phyloP scores from a whole-genome alignment of 2,888 invertebrate genomes.

The Lepidocyrtoides sp. region DNA sequence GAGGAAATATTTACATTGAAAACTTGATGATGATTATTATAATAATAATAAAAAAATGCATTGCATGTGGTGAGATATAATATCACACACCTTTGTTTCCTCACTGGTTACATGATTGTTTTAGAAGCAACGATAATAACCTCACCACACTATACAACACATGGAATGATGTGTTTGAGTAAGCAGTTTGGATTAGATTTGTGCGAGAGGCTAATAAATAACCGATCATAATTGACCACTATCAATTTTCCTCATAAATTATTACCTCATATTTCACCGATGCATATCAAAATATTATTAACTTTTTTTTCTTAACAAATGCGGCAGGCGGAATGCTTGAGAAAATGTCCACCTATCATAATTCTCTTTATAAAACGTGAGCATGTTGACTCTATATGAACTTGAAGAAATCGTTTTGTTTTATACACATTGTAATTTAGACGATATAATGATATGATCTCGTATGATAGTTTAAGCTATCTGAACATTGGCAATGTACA shows the following conservation, averaged over 20 bases:
- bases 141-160: neutral
- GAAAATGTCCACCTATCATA: conserved; percentile 55
- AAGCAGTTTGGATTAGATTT: neutral
- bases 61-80: neutral
- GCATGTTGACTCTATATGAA: no score
- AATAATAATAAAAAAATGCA: neutral
- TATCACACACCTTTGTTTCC: conserved; percentile 24
- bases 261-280: conserved; percentile 82
- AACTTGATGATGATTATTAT: neutral
- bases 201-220: conserved; percentile 78
- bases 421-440: no score
- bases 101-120: conserved; percentile 28
- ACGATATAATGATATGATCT: no score
- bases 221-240: conserved; percentile 82
- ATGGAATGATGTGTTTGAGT: neutral
- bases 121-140: neutral
- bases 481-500: no score
- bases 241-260: conserved; percentile 82
- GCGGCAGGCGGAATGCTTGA: conserved; percentile 24
- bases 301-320: neutral
- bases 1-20: conserved; percentile 43
- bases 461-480: no score
- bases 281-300: conserved; percentile 81
- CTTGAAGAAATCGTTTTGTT: no score
- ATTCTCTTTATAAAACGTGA: conserved; percentile 29